These are phyloP conservation scores for Subacronicta megacephala DNA, from an alignment of 2,888 invertebrate species.

Conservation along the genomic window DNA sequence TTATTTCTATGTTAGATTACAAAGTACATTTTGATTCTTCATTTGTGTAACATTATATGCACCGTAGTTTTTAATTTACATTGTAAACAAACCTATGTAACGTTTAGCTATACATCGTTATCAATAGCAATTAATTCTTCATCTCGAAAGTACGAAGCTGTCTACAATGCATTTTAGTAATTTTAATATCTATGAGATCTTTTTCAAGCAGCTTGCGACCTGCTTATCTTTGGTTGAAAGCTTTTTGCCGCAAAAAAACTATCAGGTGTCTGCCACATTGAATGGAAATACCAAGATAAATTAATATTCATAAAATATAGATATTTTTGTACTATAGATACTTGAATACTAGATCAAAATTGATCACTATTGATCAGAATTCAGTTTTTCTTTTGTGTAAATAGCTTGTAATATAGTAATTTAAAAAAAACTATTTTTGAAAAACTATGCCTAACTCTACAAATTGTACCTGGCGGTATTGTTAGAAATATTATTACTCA, in stretches of 20 bases:
- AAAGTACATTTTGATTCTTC: constrained; percentile 5
- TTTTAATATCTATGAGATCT: neutral
- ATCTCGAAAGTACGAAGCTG: constrained; percentile 5
- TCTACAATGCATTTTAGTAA: constrained; percentile 8
- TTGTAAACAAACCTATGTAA: neutral
- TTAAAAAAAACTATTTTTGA: constrained; percentile 19
- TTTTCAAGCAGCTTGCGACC: neutral
- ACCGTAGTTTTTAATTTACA: neutral
- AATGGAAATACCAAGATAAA: constrained; percentile 1
- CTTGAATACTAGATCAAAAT: constrained; percentile 3
- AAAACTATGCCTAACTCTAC: constrained; percentile 34
- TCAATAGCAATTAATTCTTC: neutral
- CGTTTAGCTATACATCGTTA: neutral
- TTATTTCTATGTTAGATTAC: neutral
- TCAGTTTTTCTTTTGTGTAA: constrained; percentile 4
- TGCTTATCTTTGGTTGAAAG: constrained; percentile 1
- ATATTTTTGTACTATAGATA: constrained; percentile 32
- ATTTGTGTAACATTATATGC: constrained; percentile 2
- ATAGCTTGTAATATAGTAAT: constrained; percentile 9
- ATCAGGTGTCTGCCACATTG: constrained; percentile 9
- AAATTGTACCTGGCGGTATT: constrained; percentile 43
- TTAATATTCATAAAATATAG: constrained; percentile 17
- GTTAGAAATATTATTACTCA: constrained; percentile 51
- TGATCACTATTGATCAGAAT: neutral
- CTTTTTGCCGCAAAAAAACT: constrained; percentile 10